These are phyloP conservation scores for Rhynchomys soricoides DNA, from an alignment of 2,113 vertebrate genomes.

Conservation along the genomic window DNA sequence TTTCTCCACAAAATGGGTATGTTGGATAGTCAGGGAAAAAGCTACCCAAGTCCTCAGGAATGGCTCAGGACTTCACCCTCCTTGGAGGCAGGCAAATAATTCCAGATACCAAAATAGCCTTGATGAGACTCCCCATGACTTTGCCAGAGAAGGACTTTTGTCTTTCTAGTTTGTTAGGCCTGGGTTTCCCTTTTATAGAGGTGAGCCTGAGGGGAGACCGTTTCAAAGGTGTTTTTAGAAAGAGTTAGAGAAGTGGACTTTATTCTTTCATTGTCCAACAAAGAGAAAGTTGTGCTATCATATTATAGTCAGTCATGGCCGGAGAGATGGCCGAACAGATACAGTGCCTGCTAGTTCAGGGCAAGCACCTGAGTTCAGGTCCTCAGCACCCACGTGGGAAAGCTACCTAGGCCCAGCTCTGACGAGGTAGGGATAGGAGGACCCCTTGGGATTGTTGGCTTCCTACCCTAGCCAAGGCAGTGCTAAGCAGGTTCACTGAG, in stretches of 20 bases:
- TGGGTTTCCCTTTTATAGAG: conserved; percentile 24
- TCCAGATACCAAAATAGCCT: conserved; percentile 80
- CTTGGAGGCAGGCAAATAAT: conserved; percentile 81
- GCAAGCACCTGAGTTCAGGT: not conserved
- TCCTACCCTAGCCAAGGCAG: too few species aligned
- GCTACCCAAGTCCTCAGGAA: conserved; percentile 76
- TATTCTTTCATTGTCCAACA: conserved; percentile 62
- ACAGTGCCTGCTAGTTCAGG: too few species aligned
- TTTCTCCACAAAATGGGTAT: conserved; percentile 66
- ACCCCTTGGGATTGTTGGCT: not conserved
- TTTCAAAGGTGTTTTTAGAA: conserved; percentile 32
- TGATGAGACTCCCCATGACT: conserved; percentile 65
- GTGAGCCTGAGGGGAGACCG: not conserved
- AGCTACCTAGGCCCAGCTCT: not conserved
- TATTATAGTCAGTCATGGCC: conserved; percentile 40
- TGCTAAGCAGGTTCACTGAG: not conserved
- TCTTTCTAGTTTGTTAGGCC: not conserved
- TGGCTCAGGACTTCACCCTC: conserved; percentile 55
- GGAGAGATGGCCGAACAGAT: not conserved
- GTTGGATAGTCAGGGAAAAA: conserved; percentile 55
- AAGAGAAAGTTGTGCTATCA: conserved; percentile 26
- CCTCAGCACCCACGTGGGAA: not conserved
- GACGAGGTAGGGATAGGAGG: not conserved
- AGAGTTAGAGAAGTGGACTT: conserved; percentile 16
- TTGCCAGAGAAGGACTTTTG: not conserved